These are phyloP conservation scores for Sceloporus tristichus DNA, from an alignment of 2,113 vertebrate genomes.

Conservation along the genomic window DNA sequence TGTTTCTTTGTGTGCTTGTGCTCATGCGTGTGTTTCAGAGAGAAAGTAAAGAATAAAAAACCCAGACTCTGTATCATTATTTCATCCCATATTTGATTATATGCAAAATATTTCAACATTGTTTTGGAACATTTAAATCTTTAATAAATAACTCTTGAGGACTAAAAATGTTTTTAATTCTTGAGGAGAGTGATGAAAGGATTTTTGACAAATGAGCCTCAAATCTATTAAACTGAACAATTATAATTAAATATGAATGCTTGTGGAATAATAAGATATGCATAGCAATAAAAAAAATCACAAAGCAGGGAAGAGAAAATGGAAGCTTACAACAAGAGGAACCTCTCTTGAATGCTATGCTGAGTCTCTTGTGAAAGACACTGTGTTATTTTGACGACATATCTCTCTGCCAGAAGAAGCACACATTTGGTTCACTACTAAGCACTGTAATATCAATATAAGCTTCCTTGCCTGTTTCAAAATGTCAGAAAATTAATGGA, in stretches of 20 bases:
- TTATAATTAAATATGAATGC: neutral
- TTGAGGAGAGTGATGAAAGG: neutral
- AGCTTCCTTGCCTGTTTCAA: neutral
- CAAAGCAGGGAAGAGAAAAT: neutral
- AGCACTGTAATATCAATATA: neutral
- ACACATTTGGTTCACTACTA: constrained; percentile 12
- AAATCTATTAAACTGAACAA: neutral
- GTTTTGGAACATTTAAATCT: too few species aligned
- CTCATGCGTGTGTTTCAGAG: too few species aligned
- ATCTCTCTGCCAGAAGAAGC: neutral
- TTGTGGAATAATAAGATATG: neutral
- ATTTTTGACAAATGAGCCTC: neutral
- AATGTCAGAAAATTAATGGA: constrained; percentile 37
- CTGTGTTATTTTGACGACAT: neutral
- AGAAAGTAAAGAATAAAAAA: too few species aligned
- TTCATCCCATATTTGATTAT: too few species aligned
- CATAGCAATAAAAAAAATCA: constrained; percentile 19
- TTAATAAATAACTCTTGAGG: too few species aligned
- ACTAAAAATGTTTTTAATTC: neutral
- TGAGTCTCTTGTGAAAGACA: too few species aligned
- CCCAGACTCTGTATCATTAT: too few species aligned
- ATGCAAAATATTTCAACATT: too few species aligned
- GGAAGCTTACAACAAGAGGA: neutral
- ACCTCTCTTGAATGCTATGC: neutral
- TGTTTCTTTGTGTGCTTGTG: too few species aligned